Evolutionary conservation across 2,888 invertebrate species (phyloP).

Genomic region (Drosophila koepferae): DNA sequence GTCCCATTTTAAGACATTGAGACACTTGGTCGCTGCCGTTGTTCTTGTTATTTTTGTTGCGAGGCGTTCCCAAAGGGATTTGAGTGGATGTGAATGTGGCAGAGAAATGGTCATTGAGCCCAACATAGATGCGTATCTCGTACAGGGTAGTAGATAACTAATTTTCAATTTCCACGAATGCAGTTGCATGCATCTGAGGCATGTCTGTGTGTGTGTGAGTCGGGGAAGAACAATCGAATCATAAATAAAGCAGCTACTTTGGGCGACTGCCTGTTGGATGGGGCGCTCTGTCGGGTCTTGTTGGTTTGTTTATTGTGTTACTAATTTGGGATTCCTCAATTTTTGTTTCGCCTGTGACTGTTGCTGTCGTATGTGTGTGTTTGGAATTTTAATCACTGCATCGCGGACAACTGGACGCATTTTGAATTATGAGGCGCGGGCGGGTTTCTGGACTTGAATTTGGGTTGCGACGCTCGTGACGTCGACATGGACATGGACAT

Average conservation of each 20-base stretch:
- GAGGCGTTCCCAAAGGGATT: slow-evolving; percentile 69
- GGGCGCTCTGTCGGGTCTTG: slow-evolving; percentile 51
- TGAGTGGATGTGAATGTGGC: slow-evolving; percentile 54
- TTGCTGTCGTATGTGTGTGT: slow-evolving; percentile 61
- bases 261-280: slow-evolving; percentile 40
- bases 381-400: slow-evolving; percentile 76
- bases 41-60: slow-evolving; percentile 55
- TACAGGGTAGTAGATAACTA: slow-evolving; percentile 71
- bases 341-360: slow-evolving; percentile 11
- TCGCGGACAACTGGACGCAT: slow-evolving; percentile 67
- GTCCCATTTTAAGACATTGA: slow-evolving; percentile 75
- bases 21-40: slow-evolving; percentile 56
- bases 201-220: neutral
- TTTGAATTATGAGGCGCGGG: slow-evolving; percentile 76
- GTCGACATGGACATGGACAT: slow-evolving; percentile 40
- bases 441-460: slow-evolving; percentile 46
- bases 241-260: slow-evolving; percentile 79
- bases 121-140: slow-evolving; percentile 67
- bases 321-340: slow-evolving; percentile 78
- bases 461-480: slow-evolving; percentile 59
- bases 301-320: slow-evolving; percentile 79
- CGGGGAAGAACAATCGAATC: slow-evolving; percentile 58
- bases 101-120: slow-evolving; percentile 53
- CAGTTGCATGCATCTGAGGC: slow-evolving; percentile 64
- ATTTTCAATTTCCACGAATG: slow-evolving; percentile 73